Conservation (phyloP, 2,113 vertebrate genomes). For the Leucosticte australis region DNA sequence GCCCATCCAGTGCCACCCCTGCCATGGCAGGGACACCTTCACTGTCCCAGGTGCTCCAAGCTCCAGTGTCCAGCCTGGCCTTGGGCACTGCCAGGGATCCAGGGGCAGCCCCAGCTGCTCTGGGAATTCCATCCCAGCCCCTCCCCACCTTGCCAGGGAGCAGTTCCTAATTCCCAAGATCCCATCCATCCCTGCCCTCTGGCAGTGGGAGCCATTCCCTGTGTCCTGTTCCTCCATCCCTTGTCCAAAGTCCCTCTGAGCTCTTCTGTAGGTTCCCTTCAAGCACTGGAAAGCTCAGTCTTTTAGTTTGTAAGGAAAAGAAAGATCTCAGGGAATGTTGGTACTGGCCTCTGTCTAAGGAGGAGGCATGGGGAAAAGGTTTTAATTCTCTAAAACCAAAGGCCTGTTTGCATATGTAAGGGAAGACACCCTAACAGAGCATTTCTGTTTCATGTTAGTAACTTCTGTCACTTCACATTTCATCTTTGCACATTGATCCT, state of each 20-base stretch:
- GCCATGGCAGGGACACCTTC: background rate
- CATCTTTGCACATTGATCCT: rapidly evolving
- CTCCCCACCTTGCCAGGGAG: background rate
- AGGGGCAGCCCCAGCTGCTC: background rate
- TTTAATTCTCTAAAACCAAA: background rate
- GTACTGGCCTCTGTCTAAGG: rapidly evolving
- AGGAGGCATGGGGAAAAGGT: rapidly evolving
- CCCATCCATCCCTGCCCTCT: rapidly evolving
- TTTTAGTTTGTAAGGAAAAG: background rate
- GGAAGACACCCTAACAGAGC: too few relatives aligned
- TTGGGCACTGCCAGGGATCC: background rate
- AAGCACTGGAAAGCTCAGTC: background rate
- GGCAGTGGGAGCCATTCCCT: background rate
- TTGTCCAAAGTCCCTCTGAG: background rate
- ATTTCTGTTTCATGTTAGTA: rapidly evolving
- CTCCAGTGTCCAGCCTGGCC: background rate
- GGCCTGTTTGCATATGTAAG: rapidly evolving
- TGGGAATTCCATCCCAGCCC: background rate
- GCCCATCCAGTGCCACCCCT: rapidly evolving
- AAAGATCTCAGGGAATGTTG: background rate
- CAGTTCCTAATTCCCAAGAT: background rate
- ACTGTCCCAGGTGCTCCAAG: background rate
- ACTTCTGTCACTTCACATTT: rapidly evolving
- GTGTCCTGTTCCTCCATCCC: rapidly evolving
- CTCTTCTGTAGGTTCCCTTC: background rate